Conservation (phyloP, 2,113 vertebrate genomes). For the Gracilinanus agilis region DNA sequence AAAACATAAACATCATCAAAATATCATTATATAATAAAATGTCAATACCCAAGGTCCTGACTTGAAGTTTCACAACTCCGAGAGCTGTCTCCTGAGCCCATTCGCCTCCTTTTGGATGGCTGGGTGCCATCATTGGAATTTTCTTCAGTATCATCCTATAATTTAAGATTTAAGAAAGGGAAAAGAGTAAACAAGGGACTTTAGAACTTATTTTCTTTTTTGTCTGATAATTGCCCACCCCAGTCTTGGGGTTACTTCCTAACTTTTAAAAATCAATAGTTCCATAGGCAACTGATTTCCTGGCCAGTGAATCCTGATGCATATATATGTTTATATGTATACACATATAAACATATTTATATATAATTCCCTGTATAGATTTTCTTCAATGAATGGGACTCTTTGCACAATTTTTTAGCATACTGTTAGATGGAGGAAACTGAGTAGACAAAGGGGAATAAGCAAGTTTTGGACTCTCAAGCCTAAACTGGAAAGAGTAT, state of each 20-base stretch:
- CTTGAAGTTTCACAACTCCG: slow-evolving; percentile 95
- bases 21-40: neutral
- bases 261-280: neutral
- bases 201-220: neutral
- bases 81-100: slow-evolving; percentile 97
- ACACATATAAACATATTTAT: neutral
- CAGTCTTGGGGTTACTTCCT: neutral
- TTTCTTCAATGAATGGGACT: neutral
- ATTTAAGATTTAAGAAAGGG: neutral
- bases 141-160: slow-evolving; percentile 92
- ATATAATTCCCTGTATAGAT: neutral
- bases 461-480: neutral
- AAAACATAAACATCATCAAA: neutral
- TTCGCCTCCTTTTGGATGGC: slow-evolving; percentile 93
- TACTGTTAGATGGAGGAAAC: neutral
- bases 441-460: neutral
- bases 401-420: neutral
- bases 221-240: neutral
- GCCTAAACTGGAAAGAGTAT: neutral
- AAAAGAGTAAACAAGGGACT: slow-evolving; percentile 15
- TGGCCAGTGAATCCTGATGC: neutral
- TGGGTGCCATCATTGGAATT: slow-evolving; percentile 96
- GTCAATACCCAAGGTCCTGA: slow-evolving; percentile 92
- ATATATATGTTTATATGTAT: neutral
- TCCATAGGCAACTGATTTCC: neutral